phyloP scores from a whole-genome alignment of 2,113 vertebrate species.

The Pampusana beccarii region DNA sequence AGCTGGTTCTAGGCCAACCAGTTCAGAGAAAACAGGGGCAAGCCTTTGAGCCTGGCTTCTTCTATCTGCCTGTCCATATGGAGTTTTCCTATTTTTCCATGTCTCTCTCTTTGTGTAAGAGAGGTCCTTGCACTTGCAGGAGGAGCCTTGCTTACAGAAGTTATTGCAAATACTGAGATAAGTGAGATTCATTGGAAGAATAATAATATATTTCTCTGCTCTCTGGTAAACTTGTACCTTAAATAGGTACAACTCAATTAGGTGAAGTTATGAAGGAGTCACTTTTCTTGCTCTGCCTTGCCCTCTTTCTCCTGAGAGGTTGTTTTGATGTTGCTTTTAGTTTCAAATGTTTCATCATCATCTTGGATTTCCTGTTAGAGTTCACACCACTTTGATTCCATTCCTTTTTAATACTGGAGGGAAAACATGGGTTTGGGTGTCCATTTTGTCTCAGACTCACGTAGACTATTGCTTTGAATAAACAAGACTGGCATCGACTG shows the following conservation, averaged over 20 bases:
- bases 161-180: neutral
- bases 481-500: neutral
- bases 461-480: neutral
- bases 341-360: neutral
- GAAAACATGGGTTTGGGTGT: neutral
- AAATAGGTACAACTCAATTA: neutral
- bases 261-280: neutral
- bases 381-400: neutral
- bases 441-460: neutral
- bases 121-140: neutral
- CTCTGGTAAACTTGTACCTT: neutral
- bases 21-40: too few relatives aligned
- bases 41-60: neutral
- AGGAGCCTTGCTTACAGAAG: neutral
- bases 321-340: neutral
- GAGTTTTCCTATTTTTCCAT: neutral
- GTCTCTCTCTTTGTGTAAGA: neutral
- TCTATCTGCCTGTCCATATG: neutral
- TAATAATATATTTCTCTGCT: neutral
- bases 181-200: neutral
- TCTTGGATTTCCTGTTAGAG: neutral
- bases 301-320: neutral
- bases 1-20: neutral
- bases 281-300: neutral
- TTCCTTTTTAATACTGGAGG: neutral